These are phyloP conservation scores for Alexandromys fortis DNA, from an alignment of 2,113 vertebrate genomes.

Conservation along the genomic window DNA sequence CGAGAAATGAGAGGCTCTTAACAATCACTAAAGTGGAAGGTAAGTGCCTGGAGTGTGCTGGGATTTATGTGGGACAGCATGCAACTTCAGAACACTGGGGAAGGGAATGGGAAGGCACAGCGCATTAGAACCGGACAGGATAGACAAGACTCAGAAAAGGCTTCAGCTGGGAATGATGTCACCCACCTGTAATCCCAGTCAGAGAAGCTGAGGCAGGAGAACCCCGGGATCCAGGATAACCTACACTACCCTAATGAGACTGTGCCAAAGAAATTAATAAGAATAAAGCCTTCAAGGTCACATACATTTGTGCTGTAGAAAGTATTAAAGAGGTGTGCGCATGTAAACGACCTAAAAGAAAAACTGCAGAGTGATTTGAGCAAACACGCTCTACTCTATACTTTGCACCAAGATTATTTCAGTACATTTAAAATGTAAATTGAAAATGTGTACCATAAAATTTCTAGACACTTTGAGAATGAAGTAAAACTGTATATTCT, in stretches of 20 bases:
- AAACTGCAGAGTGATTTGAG: not conserved
- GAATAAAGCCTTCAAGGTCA: not conserved
- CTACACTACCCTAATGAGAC: not conserved
- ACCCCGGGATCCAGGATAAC: too few relatives aligned
- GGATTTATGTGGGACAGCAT: not conserved
- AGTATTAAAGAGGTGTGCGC: not conserved
- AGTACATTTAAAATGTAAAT: conserved; percentile 24
- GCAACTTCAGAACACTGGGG: not conserved
- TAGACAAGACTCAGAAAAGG: not conserved
- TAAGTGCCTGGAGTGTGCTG: not conserved
- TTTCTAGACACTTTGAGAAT: not conserved
- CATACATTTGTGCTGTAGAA: not conserved
- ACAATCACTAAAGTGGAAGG: not conserved
- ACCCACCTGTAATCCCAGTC: not conserved
- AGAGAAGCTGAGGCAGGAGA: not conserved
- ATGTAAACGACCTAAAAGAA: conserved; percentile 21
- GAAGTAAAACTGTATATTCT: not conserved
- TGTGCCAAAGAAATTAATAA: not conserved
- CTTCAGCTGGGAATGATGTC: not conserved
- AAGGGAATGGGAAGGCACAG: not conserved
- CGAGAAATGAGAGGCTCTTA: conserved; percentile 21
- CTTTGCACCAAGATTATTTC: not conserved
- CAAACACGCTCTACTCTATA: not conserved
- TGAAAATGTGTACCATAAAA: not conserved
- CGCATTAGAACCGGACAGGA: not conserved